These are phyloP conservation scores for Ephydatia muelleri DNA, from an alignment of 37 sponge, comb jelly and placozoan species.

Conservation along the genomic window DNA sequence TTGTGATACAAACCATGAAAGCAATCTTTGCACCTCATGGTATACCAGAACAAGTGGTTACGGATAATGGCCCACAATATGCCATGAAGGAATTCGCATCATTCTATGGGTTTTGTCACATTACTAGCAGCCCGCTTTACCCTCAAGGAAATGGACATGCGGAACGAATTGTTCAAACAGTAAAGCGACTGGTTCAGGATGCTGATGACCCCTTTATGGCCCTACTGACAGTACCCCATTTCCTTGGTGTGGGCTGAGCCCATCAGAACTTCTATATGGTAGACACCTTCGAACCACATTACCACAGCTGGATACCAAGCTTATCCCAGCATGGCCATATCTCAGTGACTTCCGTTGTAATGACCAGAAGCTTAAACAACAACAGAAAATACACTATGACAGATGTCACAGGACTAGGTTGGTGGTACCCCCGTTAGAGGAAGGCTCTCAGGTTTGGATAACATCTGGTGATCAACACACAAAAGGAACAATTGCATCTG, in stretches of 20 bases:
- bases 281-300: slow-evolving; percentile 4
- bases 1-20: neutral
- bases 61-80: neutral
- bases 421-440: too few relatives aligned
- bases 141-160: too few relatives aligned
- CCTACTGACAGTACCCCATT: slow-evolving; percentile 2
- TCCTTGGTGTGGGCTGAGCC: slow-evolving; percentile 17
- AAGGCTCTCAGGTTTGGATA: too few relatives aligned
- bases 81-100: too few relatives aligned
- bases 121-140: too few relatives aligned
- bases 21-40: slow-evolving; percentile 5
- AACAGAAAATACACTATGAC: slow-evolving; percentile 7
- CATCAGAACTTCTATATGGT: slow-evolving; percentile 5
- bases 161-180: too few relatives aligned
- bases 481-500: neutral
- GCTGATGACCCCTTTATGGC: too few relatives aligned
- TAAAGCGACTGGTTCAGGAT: too few relatives aligned
- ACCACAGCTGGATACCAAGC: neutral
- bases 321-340: slow-evolving; percentile 8
- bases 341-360: neutral
- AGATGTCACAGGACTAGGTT: neutral
- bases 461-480: neutral
- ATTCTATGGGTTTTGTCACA: too few relatives aligned
- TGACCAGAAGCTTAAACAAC: neutral
- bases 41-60: slow-evolving; percentile 2